Evolutionary conservation across 2,888 invertebrate genomes (phyloP), one percentile per base, ranked within the genome.

Genomic region (Megaustenia siamemsis): DNA sequence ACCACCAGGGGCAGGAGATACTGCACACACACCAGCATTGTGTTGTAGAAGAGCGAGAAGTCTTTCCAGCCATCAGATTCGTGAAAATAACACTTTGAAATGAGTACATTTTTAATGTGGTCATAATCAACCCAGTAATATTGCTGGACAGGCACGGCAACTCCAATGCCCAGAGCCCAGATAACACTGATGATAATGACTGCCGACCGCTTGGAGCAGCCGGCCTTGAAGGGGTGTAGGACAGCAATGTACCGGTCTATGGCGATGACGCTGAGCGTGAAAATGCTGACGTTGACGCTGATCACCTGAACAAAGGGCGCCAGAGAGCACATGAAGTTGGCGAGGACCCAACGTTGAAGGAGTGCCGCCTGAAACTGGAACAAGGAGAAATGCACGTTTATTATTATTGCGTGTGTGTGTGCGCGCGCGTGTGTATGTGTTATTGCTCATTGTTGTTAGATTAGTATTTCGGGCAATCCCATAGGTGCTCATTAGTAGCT

Each of bases 231-330:
- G 0, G 94, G 94, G 86, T 93, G 93, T 35, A 94, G 89, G 40
- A 95, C 94, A 24, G 94, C 94, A 32, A 93, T 93, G 94, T 97
- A 97, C 35, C 97, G 95, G 94, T 98, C 97, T 84, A 97, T 95
- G 0, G 97, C 97, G 85, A 97, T 97, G 78, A 97, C 97, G 18
- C 97, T 97, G 35, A 98, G 94, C 0, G 97, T 97, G 92, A 97
- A 97, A 49, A 98, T 97, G 89, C 97, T 97, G n/a, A 97, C 97
- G 92, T 97, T 97, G 1, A 98, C 97, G 88, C 97, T 96, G 32
- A 98, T 94, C 0, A 96, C 96, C 94, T 97, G 97, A 18, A 97
- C 96, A 94, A 97, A 98, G 0, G 97, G 97, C 89, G 97, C 97
- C 93, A 97, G 96, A 0, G 97, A 96, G 93, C 98, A 98, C 96